These are phyloP conservation scores for Rambutsinella grinnellia DNA, from an alignment of 2,888 invertebrate genomes.

Conservation along the genomic window DNA sequence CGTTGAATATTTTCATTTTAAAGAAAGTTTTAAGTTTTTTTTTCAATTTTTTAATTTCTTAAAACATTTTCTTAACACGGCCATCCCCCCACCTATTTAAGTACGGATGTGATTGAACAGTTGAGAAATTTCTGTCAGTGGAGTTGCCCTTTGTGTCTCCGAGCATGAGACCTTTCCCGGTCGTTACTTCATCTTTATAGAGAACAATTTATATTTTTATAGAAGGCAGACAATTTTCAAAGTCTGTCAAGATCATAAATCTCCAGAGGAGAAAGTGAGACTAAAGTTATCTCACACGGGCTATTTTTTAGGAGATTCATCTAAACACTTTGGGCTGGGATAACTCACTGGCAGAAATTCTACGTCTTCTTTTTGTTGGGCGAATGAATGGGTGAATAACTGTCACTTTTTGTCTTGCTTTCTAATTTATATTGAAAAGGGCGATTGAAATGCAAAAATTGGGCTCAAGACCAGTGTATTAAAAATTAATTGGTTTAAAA, in stretches of 20 bases:
- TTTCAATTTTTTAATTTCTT: constrained; percentile 5
- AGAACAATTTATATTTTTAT: neutral
- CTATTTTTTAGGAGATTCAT: too few relatives aligned
- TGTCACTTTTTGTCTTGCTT: constrained; percentile 57
- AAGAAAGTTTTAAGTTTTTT: constrained; percentile 8
- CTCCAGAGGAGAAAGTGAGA: too few relatives aligned
- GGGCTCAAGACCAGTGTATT: constrained; percentile 65
- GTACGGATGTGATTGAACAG: constrained; percentile 38
- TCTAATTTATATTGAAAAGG: constrained; percentile 61
- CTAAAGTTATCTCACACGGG: too few relatives aligned
- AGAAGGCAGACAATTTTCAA: too few relatives aligned
- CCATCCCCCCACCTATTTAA: constrained; percentile 43
- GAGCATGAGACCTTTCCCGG: too few relatives aligned
- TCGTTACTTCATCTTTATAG: neutral
- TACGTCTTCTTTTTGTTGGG: constrained; percentile 60
- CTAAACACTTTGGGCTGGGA: too few relatives aligned
- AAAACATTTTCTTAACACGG: constrained; percentile 31
- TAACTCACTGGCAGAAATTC: constrained; percentile 61
- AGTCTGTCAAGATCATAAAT: too few relatives aligned
- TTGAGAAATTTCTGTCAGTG: constrained; percentile 58
- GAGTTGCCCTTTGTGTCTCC: constrained; percentile 1
- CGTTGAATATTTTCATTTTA: neutral
- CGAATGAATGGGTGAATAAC: constrained; percentile 64
- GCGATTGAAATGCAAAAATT: constrained; percentile 66
- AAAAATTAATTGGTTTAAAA: constrained; percentile 15